Base-by-base conservation (phyloP, 2,888 invertebrate species). In the Melangyna quadrimaculata region DNA sequence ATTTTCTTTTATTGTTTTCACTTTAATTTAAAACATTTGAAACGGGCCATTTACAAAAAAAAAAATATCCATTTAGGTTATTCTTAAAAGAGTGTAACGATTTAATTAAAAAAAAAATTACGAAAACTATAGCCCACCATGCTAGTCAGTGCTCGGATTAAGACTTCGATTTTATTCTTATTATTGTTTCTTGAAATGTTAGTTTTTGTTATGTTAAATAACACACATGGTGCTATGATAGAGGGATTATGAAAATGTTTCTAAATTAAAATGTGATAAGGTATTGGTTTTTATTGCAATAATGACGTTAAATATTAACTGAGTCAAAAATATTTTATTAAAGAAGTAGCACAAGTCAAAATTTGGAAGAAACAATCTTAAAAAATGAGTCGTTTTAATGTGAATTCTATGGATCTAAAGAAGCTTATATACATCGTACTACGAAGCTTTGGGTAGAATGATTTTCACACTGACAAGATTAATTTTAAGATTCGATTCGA, bases 241-340 rank as follows among this genome's bases (percentile, higher is more conserved):
- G 24, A 27, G 61, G 24, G 61, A 61, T 40, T 61, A 61, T 57
- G 35, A 57, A 61, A 61, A 40, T 61, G 24, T 55, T 55, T 32
- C 55, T 55, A 8, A 24, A 55, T 55, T 40, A 24, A 24, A 40
- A 40, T 59, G 61, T 40, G 4, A 43, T 27, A 63, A 24, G 24
- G 24, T 40, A 24, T 37, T 37, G 22, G 14, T 24, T 37, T 61
- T 61, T 61, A 61, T 61, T 61, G 24, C 9, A 61, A 17, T 29
- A 29, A 55, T 55, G 1, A 55, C n/a, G 6, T 55, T n/a, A 5
- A 32, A 32, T 55, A 55, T 29, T 10, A 32, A 14, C 14, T 7
- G 6, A 24, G 27, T 24, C 51, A 55, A 29, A 29, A 29, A 17
- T 7, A 29, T 29, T 59, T 35, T 22, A 59, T 37, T 59, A 22